Base-by-base conservation (phyloP, 2,797 vertebrate genomes). In the Sparidentex hasta region DNA sequence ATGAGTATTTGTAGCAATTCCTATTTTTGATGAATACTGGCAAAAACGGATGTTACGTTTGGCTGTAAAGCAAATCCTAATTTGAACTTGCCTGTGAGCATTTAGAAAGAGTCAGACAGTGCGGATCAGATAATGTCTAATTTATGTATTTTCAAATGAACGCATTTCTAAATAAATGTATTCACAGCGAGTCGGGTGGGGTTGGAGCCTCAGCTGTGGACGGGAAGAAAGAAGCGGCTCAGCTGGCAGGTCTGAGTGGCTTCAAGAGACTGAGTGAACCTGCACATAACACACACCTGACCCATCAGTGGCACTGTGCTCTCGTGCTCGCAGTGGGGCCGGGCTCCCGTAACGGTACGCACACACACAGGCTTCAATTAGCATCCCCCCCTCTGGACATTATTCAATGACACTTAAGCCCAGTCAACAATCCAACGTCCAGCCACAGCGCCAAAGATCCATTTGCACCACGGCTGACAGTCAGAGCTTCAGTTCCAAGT, bases 171-270 rank as follows among this genome's bases (percentile, higher is more conserved):
- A 33, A 33, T 3, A 51, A 74, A 76, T 33, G 61, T 17, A 29
- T 43, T 76, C 46, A 74, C 3, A 29, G 70, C 0, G 54, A 69
- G 47, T n/a, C 46, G 55, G 82, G 74, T 64, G 73, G 71, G 71
- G 78, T 21, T 21, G 59, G 71, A 78, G 80, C 83, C 79, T 89
- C 88, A 90, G 89, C 85, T 92, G 90, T 57, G 52, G 27, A 41
- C 0, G 11, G 64, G 50, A 71, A 69, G 70, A 81, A 64, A 81
- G 66, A 38, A 58, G 65, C 12, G 69, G 74, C 82, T 90, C 91
- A 93, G 89, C 91, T 93, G 90, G 84, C 65, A 58, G 12, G 46
- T 2, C 21, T 1, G 55, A 84, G 74, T 78, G 13, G 76, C 81
- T 87, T 87, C 65, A 81, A 85, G 80, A 23, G 76, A 80, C 29